phyloP scores from a whole-genome alignment of 2,113 vertebrate species.

The Passer domesticus region DNA sequence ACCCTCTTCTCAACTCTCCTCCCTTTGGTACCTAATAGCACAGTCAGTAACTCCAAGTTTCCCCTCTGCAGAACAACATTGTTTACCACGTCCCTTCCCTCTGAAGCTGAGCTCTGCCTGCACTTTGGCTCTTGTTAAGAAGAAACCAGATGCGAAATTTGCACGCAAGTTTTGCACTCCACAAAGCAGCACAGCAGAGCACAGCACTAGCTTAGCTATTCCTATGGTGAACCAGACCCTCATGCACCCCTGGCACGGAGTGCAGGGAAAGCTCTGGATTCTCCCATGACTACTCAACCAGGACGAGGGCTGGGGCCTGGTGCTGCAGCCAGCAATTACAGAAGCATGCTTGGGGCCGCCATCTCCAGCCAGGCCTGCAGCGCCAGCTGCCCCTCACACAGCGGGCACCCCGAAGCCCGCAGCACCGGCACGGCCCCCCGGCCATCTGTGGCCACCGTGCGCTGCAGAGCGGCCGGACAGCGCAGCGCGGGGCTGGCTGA shows the following conservation, averaged over 20 bases:
- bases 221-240: neutral
- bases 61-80: neutral
- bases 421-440: neutral
- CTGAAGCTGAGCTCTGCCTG: neutral
- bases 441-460: neutral
- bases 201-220: neutral
- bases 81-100: neutral
- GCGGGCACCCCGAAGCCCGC: neutral
- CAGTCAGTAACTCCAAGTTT: neutral
- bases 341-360: neutral
- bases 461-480: neutral
- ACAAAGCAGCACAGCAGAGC: neutral
- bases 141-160: neutral
- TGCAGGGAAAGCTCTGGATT: neutral
- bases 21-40: neutral
- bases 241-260: accelerated
- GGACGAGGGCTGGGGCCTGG: neutral
- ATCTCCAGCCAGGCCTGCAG: neutral
- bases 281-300: no score
- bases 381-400: neutral
- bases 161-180: neutral
- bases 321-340: neutral
- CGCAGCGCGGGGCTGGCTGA: accelerated
- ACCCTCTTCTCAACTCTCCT: neutral
- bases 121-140: neutral